These are phyloP conservation scores for Hermetia illucens DNA, from an alignment of 1,140 invertebrate genomes.

Conservation along the genomic window DNA sequence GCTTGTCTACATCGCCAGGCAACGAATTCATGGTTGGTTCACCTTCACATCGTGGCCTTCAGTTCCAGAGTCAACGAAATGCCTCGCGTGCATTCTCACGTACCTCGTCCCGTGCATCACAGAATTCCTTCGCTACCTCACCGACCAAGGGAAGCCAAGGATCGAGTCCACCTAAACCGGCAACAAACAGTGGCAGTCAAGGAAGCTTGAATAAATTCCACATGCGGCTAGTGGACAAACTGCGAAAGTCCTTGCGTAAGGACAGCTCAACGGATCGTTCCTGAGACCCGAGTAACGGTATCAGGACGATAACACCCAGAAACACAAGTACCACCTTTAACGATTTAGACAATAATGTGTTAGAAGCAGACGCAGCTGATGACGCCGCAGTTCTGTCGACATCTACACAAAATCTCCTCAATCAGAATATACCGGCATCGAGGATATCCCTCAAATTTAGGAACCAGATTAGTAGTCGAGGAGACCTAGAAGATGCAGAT, in stretches of 20 bases:
- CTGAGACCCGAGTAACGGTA: conserved; percentile 25
- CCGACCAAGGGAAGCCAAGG: conserved; percentile 38
- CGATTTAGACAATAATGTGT: conserved; percentile 9
- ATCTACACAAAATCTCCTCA: not conserved
- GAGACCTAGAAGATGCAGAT: not conserved
- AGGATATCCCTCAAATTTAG: too few species aligned
- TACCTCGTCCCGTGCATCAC: conserved; percentile 41
- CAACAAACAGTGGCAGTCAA: conserved; percentile 36
- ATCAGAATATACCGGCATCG: too few species aligned
- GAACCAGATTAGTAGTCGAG: not conserved
- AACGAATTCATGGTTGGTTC: conserved; percentile 40
- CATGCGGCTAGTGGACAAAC: conserved; percentile 65
- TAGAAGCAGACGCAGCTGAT: conserved; percentile 3
- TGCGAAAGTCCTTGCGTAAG: conserved; percentile 60
- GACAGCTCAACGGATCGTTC: conserved; percentile 38
- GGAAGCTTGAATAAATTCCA: conserved; percentile 71
- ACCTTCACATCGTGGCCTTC: conserved; percentile 36
- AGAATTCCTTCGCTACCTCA: conserved; percentile 41
- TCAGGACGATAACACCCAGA: not conserved
- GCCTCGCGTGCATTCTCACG: conserved; percentile 33
- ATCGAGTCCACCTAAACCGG: conserved; percentile 41
- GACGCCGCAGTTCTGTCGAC: conserved; percentile 5
- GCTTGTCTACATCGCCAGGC: conserved; percentile 55
- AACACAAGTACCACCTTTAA: conserved; percentile 4
- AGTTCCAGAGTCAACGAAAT: conserved; percentile 42